Base-by-base conservation (phyloP, 1,140 invertebrate species). In the Apis laboriosa region DNA sequence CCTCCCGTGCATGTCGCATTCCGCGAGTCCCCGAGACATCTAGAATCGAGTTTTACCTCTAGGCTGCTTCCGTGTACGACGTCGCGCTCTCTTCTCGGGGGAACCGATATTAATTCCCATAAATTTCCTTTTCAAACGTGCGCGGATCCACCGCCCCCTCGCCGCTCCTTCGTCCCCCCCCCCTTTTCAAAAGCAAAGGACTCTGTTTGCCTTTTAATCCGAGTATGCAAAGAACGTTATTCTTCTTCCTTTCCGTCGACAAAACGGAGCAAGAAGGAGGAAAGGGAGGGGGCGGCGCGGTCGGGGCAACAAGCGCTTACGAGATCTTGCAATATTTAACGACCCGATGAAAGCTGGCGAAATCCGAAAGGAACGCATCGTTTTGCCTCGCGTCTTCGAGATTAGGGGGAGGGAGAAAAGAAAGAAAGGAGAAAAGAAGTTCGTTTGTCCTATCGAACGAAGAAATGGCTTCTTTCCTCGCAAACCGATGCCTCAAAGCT, bases 31-130 rank as follows among this genome's bases (percentile, higher is more conserved):
- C 90, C 82, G 91, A 89, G 91, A 88, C 85, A 85, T 86, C 84
- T 64, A 75, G 73, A 87, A 77, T 78, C 84, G 72, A 82, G 80
- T 82, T 43, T 43, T 71, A 67, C 63, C 80, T 71, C 77, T 24
- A 76, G 19, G 28, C 61, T 43, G 49, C 51, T n/a, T 51, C 53
- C 71, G 34, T 49, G 24, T 43, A 43, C 34, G 34, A 34, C 34
- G 53, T 78, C 84, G 82, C 85, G 84, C 64, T 80, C 86, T 81
- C n/a, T 83, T 81, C 92, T 86, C 90, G 77, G 76, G 92, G 91
- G 91, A 94, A 91, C 92, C 91, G 90, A 94, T 94, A 94, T 94
- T 94, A 94, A 94, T 94, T 94, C 93, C 92, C 94, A 94, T 94
- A 94, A 94, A 94, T 94, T 94, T 94, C 91, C 93, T 93, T 94